Conservation (phyloP, 2,797 vertebrate species). For the Lithobates pipiens region DNA sequence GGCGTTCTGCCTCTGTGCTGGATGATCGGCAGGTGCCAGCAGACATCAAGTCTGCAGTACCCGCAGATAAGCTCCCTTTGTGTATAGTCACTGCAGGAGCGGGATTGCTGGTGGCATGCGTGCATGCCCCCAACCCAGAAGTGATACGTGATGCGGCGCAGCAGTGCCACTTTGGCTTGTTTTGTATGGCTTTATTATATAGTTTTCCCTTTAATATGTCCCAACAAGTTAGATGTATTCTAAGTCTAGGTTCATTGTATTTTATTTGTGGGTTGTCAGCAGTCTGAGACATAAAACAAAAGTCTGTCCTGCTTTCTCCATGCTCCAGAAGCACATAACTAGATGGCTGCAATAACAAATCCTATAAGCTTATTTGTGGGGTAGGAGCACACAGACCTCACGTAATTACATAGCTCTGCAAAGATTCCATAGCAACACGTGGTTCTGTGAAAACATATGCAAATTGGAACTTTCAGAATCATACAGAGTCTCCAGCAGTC, state of each 20-base stretch:
- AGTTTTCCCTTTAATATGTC: neutral
- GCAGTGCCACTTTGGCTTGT: too few relatives aligned
- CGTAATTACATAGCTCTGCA: slow-evolving; percentile 29
- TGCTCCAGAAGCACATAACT: neutral
- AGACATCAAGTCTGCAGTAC: too few relatives aligned
- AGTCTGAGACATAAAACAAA: neutral
- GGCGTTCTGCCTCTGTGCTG: too few relatives aligned
- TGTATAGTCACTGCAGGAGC: too few relatives aligned
- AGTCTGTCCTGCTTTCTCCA: neutral
- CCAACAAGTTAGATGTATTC: neutral
- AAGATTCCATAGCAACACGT: slow-evolving; percentile 33
- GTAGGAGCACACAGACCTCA: neutral
- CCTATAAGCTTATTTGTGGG: slow-evolving; percentile 13
- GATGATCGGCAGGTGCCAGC: too few relatives aligned
- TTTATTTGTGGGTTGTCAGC: neutral
- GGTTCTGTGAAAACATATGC: slow-evolving; percentile 32
- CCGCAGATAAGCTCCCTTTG: too few relatives aligned
- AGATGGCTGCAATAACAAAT: slow-evolving; percentile 10
- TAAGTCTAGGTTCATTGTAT: neutral
- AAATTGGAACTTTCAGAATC: slow-evolving; percentile 3
- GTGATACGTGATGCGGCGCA: too few relatives aligned
- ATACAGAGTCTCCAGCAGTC: neutral
- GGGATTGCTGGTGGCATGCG: too few relatives aligned
- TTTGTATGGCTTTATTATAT: too few relatives aligned
- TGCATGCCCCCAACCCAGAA: too few relatives aligned